Evolutionary conservation across 1,140 invertebrate species (phyloP).

Genomic region (Ladona fulva): DNA sequence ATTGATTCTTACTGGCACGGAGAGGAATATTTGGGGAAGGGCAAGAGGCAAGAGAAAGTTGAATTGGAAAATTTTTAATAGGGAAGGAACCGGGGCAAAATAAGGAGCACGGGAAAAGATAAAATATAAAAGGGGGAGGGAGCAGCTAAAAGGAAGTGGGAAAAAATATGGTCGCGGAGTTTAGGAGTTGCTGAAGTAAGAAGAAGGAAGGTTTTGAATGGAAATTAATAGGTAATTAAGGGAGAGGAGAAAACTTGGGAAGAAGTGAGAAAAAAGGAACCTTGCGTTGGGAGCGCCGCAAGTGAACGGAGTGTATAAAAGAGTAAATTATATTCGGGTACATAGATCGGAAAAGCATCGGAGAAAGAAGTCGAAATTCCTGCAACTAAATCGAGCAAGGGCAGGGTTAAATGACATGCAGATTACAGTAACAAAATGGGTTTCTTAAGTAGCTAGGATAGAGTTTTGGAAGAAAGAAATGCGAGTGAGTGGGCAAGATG

Average conservation of each 20-base stretch:
- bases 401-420: too few species aligned
- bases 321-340: too few species aligned
- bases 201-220: not conserved
- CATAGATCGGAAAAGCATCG: too few species aligned
- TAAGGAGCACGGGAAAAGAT: not conserved
- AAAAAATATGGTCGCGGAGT: not conserved
- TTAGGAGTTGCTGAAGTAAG: not conserved
- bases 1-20: not conserved
- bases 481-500: too few species aligned
- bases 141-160: not conserved
- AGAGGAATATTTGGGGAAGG: not conserved
- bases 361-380: too few species aligned
- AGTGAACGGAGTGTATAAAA: too few species aligned
- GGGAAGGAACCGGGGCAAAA: not conserved
- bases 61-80: not conserved
- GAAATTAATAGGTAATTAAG: conserved; percentile 8
- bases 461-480: too few species aligned
- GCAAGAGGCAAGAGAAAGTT: not conserved
- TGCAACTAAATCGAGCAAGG: too few species aligned
- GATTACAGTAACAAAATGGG: too few species aligned
- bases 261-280: not conserved
- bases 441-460: too few species aligned
- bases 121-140: not conserved
- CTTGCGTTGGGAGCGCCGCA: too few species aligned
- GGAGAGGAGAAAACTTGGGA: not conserved